Evolutionary conservation across 2,797 vertebrate genomes (phyloP).

Genomic region (Antrozous pallidus): DNA sequence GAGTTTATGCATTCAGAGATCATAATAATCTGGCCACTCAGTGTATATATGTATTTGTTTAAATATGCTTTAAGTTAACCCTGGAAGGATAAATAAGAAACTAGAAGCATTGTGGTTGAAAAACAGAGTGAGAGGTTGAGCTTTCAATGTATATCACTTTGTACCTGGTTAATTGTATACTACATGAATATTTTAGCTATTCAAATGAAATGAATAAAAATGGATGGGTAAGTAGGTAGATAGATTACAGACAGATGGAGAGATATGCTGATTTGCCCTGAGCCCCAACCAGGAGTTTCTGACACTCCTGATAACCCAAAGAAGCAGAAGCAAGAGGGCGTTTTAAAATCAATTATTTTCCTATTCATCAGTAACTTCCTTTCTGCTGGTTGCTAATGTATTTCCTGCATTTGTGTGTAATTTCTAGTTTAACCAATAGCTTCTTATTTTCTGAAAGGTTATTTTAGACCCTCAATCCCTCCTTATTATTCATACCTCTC

Average conservation of each 20-base stretch:
- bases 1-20: no score
- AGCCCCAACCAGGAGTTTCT: neutral
- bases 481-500: neutral
- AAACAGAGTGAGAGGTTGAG: neutral
- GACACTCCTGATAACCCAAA: neutral
- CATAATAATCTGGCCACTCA: no score
- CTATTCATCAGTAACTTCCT: neutral
- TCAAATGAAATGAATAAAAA: slow-evolving; percentile 33
- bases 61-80: neutral
- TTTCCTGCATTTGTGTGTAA: neutral
- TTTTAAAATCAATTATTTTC: slow-evolving; percentile 10
- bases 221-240: neutral
- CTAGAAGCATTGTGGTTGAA: neutral
- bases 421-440: neutral
- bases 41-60: neutral
- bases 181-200: neutral
- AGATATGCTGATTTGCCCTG: neutral
- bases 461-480: neutral
- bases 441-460: neutral
- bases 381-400: neutral
- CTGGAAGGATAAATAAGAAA: neutral
- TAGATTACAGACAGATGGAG: neutral
- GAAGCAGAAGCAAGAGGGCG: neutral
- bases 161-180: neutral
- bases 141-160: neutral